These are phyloP conservation scores for Rapana venosa DNA, from an alignment of 2,888 invertebrate species.

Conservation along the genomic window DNA sequence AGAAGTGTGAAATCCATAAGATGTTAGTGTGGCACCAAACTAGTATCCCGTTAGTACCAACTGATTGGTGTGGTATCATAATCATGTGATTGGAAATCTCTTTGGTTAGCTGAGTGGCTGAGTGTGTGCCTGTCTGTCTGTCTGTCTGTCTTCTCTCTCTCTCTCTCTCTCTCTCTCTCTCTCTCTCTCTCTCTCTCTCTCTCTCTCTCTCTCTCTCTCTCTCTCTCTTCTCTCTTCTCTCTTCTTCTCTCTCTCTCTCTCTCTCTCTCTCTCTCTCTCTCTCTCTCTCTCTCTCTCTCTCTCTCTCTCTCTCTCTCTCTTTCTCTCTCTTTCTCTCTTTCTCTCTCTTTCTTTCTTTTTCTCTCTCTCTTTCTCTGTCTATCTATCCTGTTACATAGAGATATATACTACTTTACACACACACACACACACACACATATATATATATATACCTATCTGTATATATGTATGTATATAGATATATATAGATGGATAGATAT, in stretches of 20 bases:
- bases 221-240: background rate
- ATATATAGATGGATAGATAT: no score
- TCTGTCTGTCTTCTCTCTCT: background rate
- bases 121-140: background rate
- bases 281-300: background rate
- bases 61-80: no score
- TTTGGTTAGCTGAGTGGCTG: no score
- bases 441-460: no score
- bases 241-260: background rate
- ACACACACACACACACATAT: no score
- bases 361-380: background rate
- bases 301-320: background rate
- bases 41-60: no score
- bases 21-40: no score
- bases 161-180: background rate
- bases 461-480: no score
- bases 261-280: background rate
- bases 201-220: background rate
- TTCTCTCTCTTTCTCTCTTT: background rate
- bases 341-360: background rate
- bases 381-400: no score
- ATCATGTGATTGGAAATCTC: no score
- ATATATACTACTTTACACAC: no score
- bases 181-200: constrained; percentile 18
- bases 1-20: no score